phyloP scores from a whole-genome alignment of 2,888 invertebrate genomes.

The Aquatica leii region DNA sequence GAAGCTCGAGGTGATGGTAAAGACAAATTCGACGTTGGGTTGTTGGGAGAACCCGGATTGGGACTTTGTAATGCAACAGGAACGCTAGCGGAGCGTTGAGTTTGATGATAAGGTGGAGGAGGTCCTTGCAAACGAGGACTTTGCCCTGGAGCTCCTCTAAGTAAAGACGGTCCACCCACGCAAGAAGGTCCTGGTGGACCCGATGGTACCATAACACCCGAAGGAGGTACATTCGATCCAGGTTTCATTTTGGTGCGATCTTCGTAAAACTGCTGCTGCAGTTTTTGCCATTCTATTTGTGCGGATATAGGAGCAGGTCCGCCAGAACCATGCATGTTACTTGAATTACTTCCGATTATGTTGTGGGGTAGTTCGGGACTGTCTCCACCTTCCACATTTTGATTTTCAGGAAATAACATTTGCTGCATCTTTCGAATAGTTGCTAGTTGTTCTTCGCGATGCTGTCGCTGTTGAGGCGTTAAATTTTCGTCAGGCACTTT shows the following conservation, averaged over 20 bases:
- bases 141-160: conserved; percentile 51
- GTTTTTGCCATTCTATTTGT: conserved; percentile 90
- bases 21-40: conserved; percentile 74
- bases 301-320: conserved; percentile 62
- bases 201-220: conserved; percentile 46
- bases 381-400: conserved; percentile 52
- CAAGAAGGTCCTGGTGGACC: conserved; percentile 46
- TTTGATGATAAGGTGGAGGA: conserved; percentile 81
- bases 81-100: conserved; percentile 76
- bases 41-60: conserved; percentile 76
- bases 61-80: conserved; percentile 79
- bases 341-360: conserved; percentile 29
- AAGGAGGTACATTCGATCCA: conserved; percentile 35
- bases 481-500: conserved; percentile 96
- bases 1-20: conserved; percentile 78
- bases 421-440: conserved; percentile 92
- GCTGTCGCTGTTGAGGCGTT: conserved; percentile 94
- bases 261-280: conserved; percentile 88
- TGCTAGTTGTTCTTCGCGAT: conserved; percentile 91
- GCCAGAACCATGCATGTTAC: conserved; percentile 24
- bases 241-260: conserved; percentile 65
- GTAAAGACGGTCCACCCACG: conserved; percentile 54
- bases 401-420: conserved; percentile 87
- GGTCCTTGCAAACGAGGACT: conserved; percentile 72
- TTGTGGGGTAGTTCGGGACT: conserved; percentile 33